Evolutionary conservation across 2,113 vertebrate genomes (phyloP).

Genomic region (Heterochromis multidens): DNA sequence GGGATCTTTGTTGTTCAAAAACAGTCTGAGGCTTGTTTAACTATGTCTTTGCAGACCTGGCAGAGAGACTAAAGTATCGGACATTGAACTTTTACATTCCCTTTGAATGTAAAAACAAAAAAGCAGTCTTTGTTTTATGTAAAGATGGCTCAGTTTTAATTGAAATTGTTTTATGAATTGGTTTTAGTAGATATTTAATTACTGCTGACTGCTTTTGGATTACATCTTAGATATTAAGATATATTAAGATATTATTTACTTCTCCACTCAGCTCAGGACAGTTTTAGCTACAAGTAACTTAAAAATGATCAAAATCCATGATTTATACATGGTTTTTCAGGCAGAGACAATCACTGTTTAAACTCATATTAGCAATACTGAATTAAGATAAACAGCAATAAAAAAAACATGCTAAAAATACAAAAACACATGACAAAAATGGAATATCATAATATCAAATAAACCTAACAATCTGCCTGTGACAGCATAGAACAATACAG

Average conservation of each 20-base stretch:
- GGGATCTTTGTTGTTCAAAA: constrained; percentile 9
- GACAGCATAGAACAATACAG: constrained; percentile 13
- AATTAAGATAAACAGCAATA: constrained; percentile 4
- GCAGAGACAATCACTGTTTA: background rate
- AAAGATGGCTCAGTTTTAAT: background rate
- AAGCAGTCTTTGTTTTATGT: background rate
- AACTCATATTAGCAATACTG: constrained; percentile 33
- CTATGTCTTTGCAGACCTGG: constrained; percentile 14
- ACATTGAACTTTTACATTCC: constrained; percentile 1
- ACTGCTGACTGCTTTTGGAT: background rate
- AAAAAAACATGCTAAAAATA: background rate
- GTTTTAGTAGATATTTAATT: background rate
- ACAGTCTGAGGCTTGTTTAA: constrained; percentile 26
- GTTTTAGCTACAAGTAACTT: background rate
- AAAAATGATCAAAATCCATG: background rate
- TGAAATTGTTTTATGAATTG: background rate
- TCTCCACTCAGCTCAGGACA: background rate
- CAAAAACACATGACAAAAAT: constrained; percentile 23
- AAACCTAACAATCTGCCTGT: constrained; percentile 6
- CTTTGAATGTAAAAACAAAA: constrained; percentile 2
- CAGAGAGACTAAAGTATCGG: constrained; percentile 22
- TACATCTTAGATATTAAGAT: background rate
- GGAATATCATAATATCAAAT: background rate
- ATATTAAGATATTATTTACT: background rate
- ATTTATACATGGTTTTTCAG: background rate